Evolutionary conservation across 2,113 vertebrate genomes (phyloP), one percentile per base, ranked within the genome.

Genomic region (Ceyx cyanopectus): DNA sequence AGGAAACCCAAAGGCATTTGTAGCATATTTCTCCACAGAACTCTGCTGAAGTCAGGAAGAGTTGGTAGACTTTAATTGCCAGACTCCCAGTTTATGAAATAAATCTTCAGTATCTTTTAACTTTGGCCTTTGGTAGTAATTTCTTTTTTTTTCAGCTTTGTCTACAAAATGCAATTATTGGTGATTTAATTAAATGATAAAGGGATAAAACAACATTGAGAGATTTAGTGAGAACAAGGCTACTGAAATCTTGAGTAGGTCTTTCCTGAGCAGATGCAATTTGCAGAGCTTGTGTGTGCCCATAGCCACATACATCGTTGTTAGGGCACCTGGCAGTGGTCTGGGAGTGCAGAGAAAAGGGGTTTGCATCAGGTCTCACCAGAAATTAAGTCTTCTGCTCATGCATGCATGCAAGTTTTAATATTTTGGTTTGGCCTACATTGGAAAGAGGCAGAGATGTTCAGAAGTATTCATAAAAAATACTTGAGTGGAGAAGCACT

Each of bases 171-270:
- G 54, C 23, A 73, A 43, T 91, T 92, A 68, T 37, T 69, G 9
- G 14, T 41, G 50, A 87, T 87, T 85, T 91, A 92, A 89, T 94
- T 87, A 85, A 92, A 87, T 80, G 32, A 84, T 84, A 83, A 58
- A 78, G 23, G 56, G 8, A 63, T 78, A 58, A 69, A 80, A 19
- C n/a, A 84, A 34, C 15, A 26, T 3, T 20, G 37, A 51, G 20
- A 12, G 23, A 63, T 20, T 48, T 34, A 6, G 51, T 60, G 43
- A 43, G 37, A 78, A 34, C 32, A 65, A 26, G 22, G 12, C 21
- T 83, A 8, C 58, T 46, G 32, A 69, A 81, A n/a, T 40, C 10
- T 60, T 51, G 22, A 43, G 60, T 12, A 67, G 32, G 14, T 56
- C 32, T 88, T 41, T 51, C 21, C 24, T 8, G 11, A 67, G 57